Percentiles rank a stretch among this genome's conserved stretches.
Evolutionary conservation across 2,797 vertebrate species (phyloP).

Genomic region (Acipenser ruthenus): DNA sequence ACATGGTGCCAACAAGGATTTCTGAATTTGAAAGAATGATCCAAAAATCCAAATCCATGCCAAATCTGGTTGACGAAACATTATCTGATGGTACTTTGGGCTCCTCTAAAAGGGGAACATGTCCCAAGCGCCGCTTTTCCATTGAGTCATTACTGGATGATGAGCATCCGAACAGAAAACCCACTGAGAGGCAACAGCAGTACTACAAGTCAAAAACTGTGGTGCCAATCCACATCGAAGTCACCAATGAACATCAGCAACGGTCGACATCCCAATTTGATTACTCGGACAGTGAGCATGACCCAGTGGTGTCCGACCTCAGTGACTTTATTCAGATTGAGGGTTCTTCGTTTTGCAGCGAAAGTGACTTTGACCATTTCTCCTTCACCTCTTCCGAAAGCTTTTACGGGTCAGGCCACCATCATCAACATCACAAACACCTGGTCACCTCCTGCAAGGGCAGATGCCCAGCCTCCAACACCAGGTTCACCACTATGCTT

Average conservation of each 20-base stretch:
- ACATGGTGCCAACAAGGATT: constrained; percentile 89
- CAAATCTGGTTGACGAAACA: constrained; percentile 81
- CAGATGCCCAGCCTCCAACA: constrained; percentile 89
- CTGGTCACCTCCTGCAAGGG: constrained; percentile 94
- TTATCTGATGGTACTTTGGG: constrained; percentile 72
- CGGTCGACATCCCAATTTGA: constrained; percentile 49
- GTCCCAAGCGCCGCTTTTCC: constrained; percentile 83
- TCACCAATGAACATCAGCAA: constrained; percentile 59
- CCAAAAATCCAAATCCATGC: constrained; percentile 97
- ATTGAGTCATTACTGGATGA: constrained; percentile 91
- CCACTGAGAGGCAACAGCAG: constrained; percentile 66
- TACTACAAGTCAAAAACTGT: constrained; percentile 46
- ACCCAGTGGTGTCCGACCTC: constrained; percentile 83
- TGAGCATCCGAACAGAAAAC: constrained; percentile 65
- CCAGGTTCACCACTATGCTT: constrained; percentile 92
- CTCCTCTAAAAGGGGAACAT: constrained; percentile 69
- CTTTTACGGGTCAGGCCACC: constrained; percentile 76
- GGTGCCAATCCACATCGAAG: constrained; percentile 69
- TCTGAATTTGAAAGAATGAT: constrained; percentile 89
- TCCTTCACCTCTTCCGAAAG: constrained; percentile 96
- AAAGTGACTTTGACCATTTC: constrained; percentile 94
- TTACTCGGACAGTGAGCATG: constrained; percentile 89
- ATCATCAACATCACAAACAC: constrained; percentile 70
- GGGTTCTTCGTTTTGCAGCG: constrained; percentile 95
- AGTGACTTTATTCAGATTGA: constrained; percentile 93